Conservation (phyloP, 2,113 vertebrate species). For the Ceyx melanurus region DNA sequence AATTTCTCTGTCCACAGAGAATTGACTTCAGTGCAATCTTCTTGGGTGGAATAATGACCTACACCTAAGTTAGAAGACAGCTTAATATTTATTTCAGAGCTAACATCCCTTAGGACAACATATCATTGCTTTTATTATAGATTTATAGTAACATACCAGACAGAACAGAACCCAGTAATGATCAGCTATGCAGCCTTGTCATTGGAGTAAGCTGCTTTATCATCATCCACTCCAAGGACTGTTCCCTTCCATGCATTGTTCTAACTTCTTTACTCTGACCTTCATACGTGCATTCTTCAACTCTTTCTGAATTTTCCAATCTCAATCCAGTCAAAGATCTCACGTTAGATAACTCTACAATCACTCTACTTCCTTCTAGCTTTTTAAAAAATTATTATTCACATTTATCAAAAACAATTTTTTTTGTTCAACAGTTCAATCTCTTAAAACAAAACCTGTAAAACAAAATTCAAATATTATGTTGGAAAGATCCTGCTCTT, state of each 20-base stretch:
- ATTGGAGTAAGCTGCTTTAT: background rate
- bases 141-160: background rate
- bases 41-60: background rate
- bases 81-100: slow-evolving; percentile 9
- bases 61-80: background rate
- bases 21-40: background rate
- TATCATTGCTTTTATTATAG: background rate
- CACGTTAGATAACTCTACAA: background rate
- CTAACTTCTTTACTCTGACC: background rate
- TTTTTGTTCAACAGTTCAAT: background rate
- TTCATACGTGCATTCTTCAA: background rate
- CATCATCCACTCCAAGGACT: background rate
- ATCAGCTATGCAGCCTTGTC: background rate
- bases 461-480: no score
- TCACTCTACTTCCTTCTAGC: background rate
- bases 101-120: background rate
- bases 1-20: background rate
- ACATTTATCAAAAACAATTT: background rate
- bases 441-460: background rate
- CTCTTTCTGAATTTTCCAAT: background rate
- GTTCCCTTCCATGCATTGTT: background rate
- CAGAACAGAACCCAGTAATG: background rate
- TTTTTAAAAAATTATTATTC: background rate
- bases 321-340: background rate
- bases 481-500: background rate